A percentile compares a stretch with the other conserved stretches of the same genome.
Conservation (phyloP, 2,113 vertebrate genomes). For the Ariopsis seemanni region DNA sequence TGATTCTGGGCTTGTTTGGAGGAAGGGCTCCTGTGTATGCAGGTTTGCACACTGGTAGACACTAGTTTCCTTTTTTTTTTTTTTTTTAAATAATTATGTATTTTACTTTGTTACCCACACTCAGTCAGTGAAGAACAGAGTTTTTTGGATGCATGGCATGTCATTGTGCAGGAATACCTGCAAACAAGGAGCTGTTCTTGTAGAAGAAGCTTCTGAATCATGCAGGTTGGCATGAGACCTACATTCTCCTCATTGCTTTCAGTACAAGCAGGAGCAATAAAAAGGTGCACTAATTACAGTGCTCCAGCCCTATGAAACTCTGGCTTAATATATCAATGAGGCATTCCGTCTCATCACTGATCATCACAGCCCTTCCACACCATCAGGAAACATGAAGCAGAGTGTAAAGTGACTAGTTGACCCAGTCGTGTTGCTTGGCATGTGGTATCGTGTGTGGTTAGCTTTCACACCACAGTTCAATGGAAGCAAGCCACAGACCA, state of each 20-base stretch:
- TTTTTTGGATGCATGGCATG: neutral
- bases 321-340: neutral
- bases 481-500: neutral
- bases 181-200: neutral
- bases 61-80: neutral
- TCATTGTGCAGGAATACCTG: neutral
- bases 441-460: neutral
- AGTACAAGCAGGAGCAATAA: neutral
- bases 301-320: neutral
- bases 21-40: neutral
- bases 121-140: neutral
- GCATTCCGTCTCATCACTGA: neutral
- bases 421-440: neutral
- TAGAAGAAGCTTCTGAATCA: neutral
- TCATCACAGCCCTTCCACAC: neutral
- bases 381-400: neutral
- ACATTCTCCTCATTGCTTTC: neutral
- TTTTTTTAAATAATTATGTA: neutral
- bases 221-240: neutral
- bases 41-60: neutral
- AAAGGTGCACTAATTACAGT: neutral
- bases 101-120: neutral
- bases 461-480: neutral
- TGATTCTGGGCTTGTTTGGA: neutral
- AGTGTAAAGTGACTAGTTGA: neutral